These are phyloP conservation scores for Carlito syrichta DNA, from an alignment of 2,113 vertebrate genomes.

Conservation along the genomic window DNA sequence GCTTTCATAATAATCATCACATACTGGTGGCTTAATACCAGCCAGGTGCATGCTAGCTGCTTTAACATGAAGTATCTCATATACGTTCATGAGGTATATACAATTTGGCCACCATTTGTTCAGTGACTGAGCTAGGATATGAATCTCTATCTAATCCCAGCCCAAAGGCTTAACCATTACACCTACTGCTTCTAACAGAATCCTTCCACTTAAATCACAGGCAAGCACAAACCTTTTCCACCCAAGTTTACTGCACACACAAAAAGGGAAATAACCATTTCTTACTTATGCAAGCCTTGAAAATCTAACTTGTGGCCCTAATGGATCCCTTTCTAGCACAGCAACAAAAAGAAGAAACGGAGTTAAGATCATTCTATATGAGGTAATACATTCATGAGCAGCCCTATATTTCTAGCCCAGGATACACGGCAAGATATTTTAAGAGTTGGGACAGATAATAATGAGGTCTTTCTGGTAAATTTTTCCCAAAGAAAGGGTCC, in stretches of 20 bases:
- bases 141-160: not conserved
- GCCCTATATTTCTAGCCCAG: not conserved
- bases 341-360: not conserved
- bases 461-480: not conserved
- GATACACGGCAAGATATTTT: not conserved
- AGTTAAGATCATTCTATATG: not conserved
- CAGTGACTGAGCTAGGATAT: not conserved
- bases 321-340: not conserved
- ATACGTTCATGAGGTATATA: not conserved
- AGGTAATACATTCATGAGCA: not conserved
- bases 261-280: not conserved
- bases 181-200: not conserved
- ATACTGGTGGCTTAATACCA: not conserved
- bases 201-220: not conserved
- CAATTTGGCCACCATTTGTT: not conserved
- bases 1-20: not conserved
- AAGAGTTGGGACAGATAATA: not conserved
- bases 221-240: not conserved
- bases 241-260: not conserved
- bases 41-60: not conserved
- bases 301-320: not conserved
- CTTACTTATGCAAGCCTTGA: not conserved
- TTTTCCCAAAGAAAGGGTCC: not conserved
- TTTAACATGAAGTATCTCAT: not conserved
- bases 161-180: not conserved